phyloP scores from a whole-genome alignment of 2,888 invertebrate genomes.

The Rotaria macrura region DNA sequence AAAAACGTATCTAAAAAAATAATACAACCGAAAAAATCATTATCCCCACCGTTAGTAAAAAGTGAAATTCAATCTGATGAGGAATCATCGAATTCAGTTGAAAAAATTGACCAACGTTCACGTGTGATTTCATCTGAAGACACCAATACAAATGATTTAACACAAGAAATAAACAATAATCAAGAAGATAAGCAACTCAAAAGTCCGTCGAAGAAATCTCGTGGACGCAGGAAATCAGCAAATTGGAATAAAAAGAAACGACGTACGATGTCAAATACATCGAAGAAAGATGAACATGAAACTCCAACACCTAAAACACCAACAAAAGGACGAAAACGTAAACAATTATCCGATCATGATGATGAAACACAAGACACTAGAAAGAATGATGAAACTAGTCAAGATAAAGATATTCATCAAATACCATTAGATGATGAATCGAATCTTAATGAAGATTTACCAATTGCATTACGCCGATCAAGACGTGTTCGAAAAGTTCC shows the following conservation, averaged over 20 bases:
- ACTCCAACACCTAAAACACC: background rate
- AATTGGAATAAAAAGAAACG: background rate
- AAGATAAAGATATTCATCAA: background rate
- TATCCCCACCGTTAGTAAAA: background rate
- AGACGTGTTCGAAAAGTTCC: background rate
- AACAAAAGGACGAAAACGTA: constrained; percentile 2
- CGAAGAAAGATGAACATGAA: background rate
- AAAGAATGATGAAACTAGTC: background rate
- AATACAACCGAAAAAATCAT: background rate
- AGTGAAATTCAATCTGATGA: background rate
- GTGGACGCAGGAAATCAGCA: background rate
- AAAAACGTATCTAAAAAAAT: too few species aligned
- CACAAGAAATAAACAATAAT: background rate
- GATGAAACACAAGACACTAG: background rate
- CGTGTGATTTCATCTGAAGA: background rate
- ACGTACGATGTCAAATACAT: background rate
- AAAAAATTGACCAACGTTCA: background rate
- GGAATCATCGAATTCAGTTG: background rate
- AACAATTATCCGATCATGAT: background rate
- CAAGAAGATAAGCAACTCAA: background rate
- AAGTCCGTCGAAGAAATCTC: background rate
- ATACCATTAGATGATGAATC: background rate
- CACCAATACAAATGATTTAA: background rate
- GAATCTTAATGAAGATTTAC: background rate
- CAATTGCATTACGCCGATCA: constrained; percentile 7